Conservation (phyloP, 2,113 vertebrate genomes). For the Sturnira hondurensis region DNA sequence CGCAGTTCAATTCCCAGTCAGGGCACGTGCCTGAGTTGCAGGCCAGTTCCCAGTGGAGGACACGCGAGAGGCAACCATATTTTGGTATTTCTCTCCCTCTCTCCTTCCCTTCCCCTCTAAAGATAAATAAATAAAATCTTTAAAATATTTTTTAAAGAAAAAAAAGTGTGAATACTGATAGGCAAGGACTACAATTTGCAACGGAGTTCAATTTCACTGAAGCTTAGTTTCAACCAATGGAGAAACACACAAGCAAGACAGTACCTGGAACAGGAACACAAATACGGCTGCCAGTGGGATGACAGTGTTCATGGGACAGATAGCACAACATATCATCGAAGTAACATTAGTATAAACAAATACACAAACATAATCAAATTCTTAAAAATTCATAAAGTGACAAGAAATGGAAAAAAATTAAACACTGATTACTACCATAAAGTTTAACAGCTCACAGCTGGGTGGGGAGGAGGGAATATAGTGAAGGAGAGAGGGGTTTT, state of each 20-base stretch:
- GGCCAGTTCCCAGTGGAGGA: no score
- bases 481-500: neutral
- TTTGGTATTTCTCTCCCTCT: no score
- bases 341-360: neutral
- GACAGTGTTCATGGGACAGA: neutral
- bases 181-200: neutral
- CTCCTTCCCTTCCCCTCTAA: no score
- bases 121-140: no score
- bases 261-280: neutral
- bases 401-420: neutral
- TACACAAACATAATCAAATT: neutral
- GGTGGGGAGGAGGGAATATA: neutral
- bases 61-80: no score
- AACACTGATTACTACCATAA: neutral
- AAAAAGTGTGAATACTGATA: neutral
- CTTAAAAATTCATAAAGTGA: neutral
- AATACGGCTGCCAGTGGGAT: neutral
- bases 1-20: no score
- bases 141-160: no score
- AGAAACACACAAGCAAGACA: neutral
- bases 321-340: neutral
- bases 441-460: neutral
- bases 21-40: no score
- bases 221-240: neutral
- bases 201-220: neutral